Evolutionary conservation across 2,888 invertebrate genomes (phyloP).

Genomic region (Eupithecia exiguata): DNA sequence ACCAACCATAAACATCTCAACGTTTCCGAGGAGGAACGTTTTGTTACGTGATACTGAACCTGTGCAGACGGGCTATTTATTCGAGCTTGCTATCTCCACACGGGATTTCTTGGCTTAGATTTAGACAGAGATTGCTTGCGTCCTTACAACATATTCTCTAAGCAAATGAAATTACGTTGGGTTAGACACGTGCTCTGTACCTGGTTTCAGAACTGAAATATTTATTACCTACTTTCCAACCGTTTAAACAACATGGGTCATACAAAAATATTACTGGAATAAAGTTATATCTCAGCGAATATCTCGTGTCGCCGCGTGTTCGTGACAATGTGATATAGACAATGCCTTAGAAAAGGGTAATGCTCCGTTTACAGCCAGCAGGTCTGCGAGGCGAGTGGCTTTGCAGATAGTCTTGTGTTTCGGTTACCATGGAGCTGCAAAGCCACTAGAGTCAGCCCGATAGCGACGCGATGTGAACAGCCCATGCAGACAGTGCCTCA

Average conservation of each 20-base stretch:
- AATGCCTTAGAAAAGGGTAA: slow-evolving; percentile 78
- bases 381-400: slow-evolving; percentile 46
- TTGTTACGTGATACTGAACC: slow-evolving; percentile 39
- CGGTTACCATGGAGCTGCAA: slow-evolving; percentile 33
- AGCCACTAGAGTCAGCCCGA: slow-evolving; percentile 31
- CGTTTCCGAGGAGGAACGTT: slow-evolving; percentile 32
- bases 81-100: slow-evolving; percentile 27
- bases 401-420: slow-evolving; percentile 38
- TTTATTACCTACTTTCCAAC: slow-evolving; percentile 18
- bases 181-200: slow-evolving; percentile 9
- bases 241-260: slow-evolving; percentile 50
- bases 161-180: slow-evolving; percentile 14
- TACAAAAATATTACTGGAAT: slow-evolving; percentile 74
- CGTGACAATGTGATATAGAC: slow-evolving; percentile 82
- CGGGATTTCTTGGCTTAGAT: slow-evolving; percentile 12
- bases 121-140: slow-evolving; percentile 16
- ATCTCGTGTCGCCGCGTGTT: slow-evolving; percentile 80
- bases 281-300: slow-evolving; percentile 78
- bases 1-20: slow-evolving; percentile 55
- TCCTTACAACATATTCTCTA: slow-evolving; percentile 11
- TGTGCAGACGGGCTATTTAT: slow-evolving; percentile 34
- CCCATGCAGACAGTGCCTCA: slow-evolving; percentile 70
- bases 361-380: slow-evolving; percentile 62
- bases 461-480: slow-evolving; percentile 55
- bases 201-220: neutral